phyloP scores from a whole-genome alignment of 2,888 invertebrate species.

The Zele albiditarsus region DNA sequence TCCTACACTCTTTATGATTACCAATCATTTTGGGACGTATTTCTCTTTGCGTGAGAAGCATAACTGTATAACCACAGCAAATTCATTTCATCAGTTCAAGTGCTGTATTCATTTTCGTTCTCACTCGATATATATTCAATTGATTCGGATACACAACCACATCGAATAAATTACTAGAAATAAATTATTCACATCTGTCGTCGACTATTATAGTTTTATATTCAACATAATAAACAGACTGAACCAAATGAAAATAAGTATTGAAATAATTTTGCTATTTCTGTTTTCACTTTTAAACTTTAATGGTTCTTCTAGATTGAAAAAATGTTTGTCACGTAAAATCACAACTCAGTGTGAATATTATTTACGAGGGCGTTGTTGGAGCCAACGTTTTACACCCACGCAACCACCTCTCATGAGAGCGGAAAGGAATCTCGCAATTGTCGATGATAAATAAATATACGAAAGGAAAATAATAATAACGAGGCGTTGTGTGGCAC shows the following conservation, averaged over 20 bases:
- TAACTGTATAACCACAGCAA: neutral
- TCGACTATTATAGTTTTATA: no score
- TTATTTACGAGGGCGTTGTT: conserved; percentile 51
- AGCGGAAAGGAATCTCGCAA: conserved; percentile 34
- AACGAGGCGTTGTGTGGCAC: conserved; percentile 42
- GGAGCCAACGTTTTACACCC: conserved; percentile 38
- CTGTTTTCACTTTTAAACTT: conserved; percentile 5
- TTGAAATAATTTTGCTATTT: neutral
- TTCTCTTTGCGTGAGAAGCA: conserved; percentile 35
- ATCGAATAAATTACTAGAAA: neutral
- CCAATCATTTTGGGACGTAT: conserved; percentile 37
- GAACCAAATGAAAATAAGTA: neutral
- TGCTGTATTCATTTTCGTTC: neutral
- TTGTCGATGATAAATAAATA: conserved; percentile 51
- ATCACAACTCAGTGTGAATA: conserved; percentile 45
- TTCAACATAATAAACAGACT: no score
- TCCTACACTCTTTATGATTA: conserved; percentile 27
- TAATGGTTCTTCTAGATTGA: neutral
- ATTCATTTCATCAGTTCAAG: neutral
- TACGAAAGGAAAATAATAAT: conserved; percentile 47
- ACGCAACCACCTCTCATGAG: conserved; percentile 40
- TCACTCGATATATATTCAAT: neutral
- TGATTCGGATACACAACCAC: neutral
- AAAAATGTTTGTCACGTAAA: conserved; percentile 36
- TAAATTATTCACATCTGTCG: no score